These are phyloP conservation scores for Acanthiza pusilla DNA, from an alignment of 2,797 vertebrate species.

Conservation along the genomic window DNA sequence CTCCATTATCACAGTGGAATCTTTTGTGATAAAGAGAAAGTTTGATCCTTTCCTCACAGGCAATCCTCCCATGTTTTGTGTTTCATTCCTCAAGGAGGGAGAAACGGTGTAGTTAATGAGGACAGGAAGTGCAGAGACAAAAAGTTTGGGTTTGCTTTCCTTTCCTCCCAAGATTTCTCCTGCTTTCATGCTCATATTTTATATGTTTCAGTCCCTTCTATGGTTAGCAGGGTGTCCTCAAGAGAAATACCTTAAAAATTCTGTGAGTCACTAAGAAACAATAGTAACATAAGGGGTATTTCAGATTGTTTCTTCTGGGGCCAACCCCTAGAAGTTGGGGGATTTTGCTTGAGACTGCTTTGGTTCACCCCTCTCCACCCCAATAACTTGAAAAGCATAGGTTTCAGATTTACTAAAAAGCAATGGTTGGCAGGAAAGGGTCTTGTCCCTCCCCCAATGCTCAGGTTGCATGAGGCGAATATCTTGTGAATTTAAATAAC, in stretches of 20 bases:
- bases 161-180: not conserved
- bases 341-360: not conserved
- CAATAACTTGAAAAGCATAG: not conserved
- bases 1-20: not conserved
- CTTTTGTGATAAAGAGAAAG: not conserved
- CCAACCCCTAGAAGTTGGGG: not conserved
- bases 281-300: not conserved
- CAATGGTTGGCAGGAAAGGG: not conserved
- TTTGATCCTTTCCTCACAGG: not conserved
- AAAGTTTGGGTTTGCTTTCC: not conserved
- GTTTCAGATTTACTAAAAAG: not conserved
- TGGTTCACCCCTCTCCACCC: rapidly evolving
- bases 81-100: not conserved
- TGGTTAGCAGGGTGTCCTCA: not conserved
- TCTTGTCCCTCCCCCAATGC: not conserved
- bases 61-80: not conserved
- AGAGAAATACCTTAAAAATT: not conserved
- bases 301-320: not conserved
- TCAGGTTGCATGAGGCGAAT: not conserved
- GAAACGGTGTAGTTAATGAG: not conserved
- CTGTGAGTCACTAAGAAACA: not conserved
- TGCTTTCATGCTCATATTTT: not conserved
- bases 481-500: not conserved
- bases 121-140: not conserved
- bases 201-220: not conserved